These are phyloP conservation scores for Dolomedes plantarius DNA, from an alignment of 2,888 invertebrate species.

Conservation along the genomic window DNA sequence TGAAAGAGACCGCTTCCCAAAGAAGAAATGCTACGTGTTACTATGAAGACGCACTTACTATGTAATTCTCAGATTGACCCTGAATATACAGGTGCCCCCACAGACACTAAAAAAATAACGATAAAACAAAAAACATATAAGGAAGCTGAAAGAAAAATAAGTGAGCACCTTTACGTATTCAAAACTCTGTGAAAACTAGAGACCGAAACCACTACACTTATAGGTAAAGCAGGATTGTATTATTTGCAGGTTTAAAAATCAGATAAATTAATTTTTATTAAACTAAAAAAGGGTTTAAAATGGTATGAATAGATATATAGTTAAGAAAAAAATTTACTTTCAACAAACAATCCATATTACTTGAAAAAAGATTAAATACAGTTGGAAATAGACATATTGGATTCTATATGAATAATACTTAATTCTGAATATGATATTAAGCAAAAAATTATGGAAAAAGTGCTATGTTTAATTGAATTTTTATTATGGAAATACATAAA, in stretches of 20 bases:
- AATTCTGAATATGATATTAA: no score
- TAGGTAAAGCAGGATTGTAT: conserved; percentile 16
- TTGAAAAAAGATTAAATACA: no score
- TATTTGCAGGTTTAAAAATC: conserved; percentile 13
- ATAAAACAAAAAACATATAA: conserved; percentile 51
- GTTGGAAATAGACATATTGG: no score
- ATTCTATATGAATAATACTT: no score
- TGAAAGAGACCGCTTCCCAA: conserved; percentile 34
- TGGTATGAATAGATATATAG: no score
- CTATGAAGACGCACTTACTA: conserved; percentile 66
- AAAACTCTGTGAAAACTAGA: conserved; percentile 2
- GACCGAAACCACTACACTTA: conserved; percentile 25
- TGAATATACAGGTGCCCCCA: conserved; percentile 71
- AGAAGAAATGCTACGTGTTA: conserved; percentile 38
- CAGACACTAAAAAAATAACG: conserved; percentile 69
- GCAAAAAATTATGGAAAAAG: no score
- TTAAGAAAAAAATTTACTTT: no score
- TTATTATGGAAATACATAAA: no score
- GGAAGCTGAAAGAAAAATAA: conserved; percentile 20
- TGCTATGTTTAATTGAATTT: no score
- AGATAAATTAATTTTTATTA: no score
- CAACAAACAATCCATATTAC: no score
- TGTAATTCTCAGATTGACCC: conserved; percentile 67
- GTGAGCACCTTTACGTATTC: conserved; percentile 29
- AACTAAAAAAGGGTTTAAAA: no score